A percentile compares a stretch with the other conserved stretches of the same genome.
Conservation (phyloP, 1,140 invertebrate species). For the Potamilus streckersoni region DNA sequence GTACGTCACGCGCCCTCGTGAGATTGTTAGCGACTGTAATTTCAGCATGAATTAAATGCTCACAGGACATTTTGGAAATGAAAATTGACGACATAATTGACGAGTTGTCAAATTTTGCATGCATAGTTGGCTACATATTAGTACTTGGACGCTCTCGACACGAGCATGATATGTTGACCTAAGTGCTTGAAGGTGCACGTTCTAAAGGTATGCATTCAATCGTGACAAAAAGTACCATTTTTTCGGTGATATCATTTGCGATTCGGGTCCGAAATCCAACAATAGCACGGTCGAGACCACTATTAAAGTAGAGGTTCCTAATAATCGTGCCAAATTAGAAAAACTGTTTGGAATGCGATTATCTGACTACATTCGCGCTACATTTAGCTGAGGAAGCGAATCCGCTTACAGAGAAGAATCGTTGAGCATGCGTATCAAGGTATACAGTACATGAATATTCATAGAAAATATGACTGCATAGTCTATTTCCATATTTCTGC, state of each 20-base stretch:
- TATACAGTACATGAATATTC: too few relatives aligned
- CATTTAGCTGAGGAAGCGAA: conserved; percentile 13
- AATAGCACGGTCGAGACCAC: conserved; percentile 62
- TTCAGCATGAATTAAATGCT: conserved; percentile 21
- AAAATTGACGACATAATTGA: conserved; percentile 55
- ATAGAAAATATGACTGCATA: too few relatives aligned
- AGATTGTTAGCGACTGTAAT: background rate
- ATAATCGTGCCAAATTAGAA: conserved; percentile 27
- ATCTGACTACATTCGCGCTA: conserved; percentile 23
- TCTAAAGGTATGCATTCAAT: conserved; percentile 56
- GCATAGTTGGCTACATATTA: conserved; percentile 64
- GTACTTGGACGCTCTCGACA: conserved; percentile 42
- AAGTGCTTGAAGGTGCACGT: conserved; percentile 57
- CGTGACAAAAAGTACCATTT: conserved; percentile 56
- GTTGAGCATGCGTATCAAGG: too few relatives aligned
- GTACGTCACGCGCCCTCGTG: conserved; percentile 1
- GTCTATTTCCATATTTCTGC: too few relatives aligned
- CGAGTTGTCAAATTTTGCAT: conserved; percentile 48
- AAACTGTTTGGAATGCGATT: conserved; percentile 56
- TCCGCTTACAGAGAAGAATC: too few relatives aligned
- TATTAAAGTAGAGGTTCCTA: conserved; percentile 16
- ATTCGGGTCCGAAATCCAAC: conserved; percentile 61
- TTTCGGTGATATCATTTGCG: conserved; percentile 43
- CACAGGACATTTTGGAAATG: conserved; percentile 59
- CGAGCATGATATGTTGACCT: conserved; percentile 55